Base-by-base conservation (phyloP, 1,140 invertebrate genomes). In the Streblospio benedicti region DNA sequence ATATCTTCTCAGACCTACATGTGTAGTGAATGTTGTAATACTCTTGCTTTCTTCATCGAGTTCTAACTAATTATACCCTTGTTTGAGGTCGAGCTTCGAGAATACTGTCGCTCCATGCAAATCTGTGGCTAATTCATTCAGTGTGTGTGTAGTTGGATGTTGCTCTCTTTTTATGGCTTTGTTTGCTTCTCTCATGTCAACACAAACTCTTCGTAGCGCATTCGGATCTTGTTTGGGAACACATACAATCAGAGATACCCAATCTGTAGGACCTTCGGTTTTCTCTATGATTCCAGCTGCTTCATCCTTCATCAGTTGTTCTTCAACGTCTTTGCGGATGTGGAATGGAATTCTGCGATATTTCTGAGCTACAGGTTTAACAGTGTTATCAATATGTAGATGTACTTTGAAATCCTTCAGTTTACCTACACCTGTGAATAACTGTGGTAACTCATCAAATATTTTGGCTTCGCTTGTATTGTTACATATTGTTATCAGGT, bases 61-160 rank as follows among this genome's bases (percentile, higher is more conserved):
- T 57, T 68, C 66, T 12, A 72, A 20, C 35, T 72, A 67, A 49
- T 72, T 67, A 53, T 62, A 72, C 6, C 49, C 69, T 6, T 61
- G 61, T 3, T 33, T 65, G 1, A 70, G 56, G 43, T 72, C 68
- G 9, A 72, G 23, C 32, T 65, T 70, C 23, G 59, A 64, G 31
- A 70, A 70, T 0, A 65, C 43, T 1, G 44, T 65, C 3, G 59
- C 53, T 20, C 62, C 58, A 53, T 71, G 64, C 43, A 72, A 38
- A 25, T 65, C 64, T 4, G 28, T 25, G 28, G 69, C 49, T 4
- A 71, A 31, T 23, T 69, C 69, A 31, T 72, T 61, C 23, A 67
- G 54, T 9, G 66, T 71, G 12, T 65, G 67, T 43, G 67, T 69
- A 18, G 68, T 69, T 2, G 61, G 57, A 41, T 68, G 65, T 30